These are phyloP conservation scores for Periophthalmus modestus DNA, from an alignment of 2,113 vertebrate species.

Conservation along the genomic window DNA sequence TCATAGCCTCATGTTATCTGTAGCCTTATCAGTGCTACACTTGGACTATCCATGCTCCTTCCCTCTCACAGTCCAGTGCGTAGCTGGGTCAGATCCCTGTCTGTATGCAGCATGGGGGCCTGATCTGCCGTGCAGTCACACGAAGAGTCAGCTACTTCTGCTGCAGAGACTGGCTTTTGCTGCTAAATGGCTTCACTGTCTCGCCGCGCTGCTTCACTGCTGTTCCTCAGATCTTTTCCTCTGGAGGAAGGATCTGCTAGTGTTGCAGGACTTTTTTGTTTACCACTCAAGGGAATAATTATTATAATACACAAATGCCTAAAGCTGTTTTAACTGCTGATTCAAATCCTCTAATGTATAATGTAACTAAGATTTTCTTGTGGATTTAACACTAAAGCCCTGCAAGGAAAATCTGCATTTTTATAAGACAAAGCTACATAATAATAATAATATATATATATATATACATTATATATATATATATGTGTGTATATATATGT, in stretches of 20 bases:
- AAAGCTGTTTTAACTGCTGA: conserved; percentile 3
- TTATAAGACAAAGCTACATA: not conserved
- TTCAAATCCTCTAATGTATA: conserved; percentile 7
- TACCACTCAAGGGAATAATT: conserved; percentile 7
- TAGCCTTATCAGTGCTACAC: conserved; percentile 41
- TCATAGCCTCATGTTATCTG: conserved; percentile 41
- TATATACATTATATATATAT: too few relatives aligned
- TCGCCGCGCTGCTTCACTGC: not conserved
- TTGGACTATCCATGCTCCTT: conserved; percentile 45
- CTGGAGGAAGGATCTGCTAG: conserved; percentile 3
- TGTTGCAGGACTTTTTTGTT: conserved; percentile 3
- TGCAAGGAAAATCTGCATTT: not conserved
- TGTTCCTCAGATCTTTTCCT: not conserved
- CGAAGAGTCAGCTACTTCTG: conserved; percentile 44
- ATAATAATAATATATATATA: too few relatives aligned
- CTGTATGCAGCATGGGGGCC: conserved; percentile 58
- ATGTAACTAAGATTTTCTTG: not conserved
- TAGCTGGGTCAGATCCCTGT: conserved; percentile 76
- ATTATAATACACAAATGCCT: not conserved
- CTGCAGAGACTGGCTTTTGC: conserved; percentile 45
- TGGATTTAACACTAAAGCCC: conserved; percentile 1
- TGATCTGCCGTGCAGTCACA: conserved; percentile 63
- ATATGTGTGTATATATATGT: too few relatives aligned
- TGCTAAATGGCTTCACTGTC: conserved; percentile 42
- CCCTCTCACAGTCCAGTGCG: conserved; percentile 70